Evolutionary conservation across 1,140 invertebrate species (phyloP).

Genomic region (Cotesia vestalis): DNA sequence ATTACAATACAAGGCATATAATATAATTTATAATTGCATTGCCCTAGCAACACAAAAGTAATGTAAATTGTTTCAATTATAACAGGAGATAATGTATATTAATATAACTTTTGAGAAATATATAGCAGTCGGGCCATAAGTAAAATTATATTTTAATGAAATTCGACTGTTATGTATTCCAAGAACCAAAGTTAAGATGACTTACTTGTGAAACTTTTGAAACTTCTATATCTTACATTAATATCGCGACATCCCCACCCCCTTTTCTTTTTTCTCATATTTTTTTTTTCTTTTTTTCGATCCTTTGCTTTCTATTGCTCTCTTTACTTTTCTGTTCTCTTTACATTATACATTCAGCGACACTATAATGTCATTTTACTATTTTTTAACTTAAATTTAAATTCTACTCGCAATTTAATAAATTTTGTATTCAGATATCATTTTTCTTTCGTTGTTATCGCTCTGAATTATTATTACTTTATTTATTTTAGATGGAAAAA

Average conservation of each 20-base stretch:
- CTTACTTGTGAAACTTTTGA: constrained; percentile 33
- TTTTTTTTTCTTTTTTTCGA: not conserved
- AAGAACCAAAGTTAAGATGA: constrained; percentile 31
- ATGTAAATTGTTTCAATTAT: not conserved
- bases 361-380: constrained; percentile 34
- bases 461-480: not conserved
- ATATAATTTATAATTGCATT: too few relatives aligned
- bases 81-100: not conserved
- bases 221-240: constrained; percentile 38
- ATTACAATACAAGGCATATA: not conserved
- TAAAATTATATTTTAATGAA: constrained; percentile 36
- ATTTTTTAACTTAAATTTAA: constrained; percentile 29
- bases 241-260: constrained; percentile 12
- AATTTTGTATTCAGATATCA: constrained; percentile 27
- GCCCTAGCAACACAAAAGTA: not conserved
- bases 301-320: not conserved
- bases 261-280: not conserved
- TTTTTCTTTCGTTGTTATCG: constrained; percentile 10
- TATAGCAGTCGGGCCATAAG: constrained; percentile 24
- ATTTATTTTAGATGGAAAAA: not conserved
- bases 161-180: constrained; percentile 30
- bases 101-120: constrained; percentile 17
- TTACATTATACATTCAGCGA: constrained; percentile 33
- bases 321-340: constrained; percentile 18
- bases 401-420: constrained; percentile 17